Evolutionary conservation across 2,888 invertebrate genomes (phyloP).

Genomic region (Drosophila seclusa): DNA sequence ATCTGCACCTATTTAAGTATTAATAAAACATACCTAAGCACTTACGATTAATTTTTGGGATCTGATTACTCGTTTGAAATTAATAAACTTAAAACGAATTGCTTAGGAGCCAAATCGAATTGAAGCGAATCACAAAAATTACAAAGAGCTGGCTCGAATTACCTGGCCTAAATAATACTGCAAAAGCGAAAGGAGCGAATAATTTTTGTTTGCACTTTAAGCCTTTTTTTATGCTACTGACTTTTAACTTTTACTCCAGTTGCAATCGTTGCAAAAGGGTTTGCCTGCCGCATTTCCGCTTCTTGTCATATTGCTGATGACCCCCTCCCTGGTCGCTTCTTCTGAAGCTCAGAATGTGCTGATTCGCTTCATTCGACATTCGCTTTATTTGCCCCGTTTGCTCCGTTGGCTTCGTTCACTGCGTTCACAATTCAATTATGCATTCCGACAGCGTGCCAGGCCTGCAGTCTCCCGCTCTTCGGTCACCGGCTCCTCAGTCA

Average conservation of each 20-base stretch:
- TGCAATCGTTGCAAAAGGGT: constrained; percentile 8
- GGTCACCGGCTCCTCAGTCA: not conserved
- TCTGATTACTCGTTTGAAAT: not conserved
- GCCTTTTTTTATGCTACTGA: not conserved
- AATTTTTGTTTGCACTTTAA: not conserved
- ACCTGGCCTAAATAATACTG: not conserved
- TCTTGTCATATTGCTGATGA: constrained; percentile 30
- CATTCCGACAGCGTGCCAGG: constrained; percentile 68
- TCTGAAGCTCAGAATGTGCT: constrained; percentile 3
- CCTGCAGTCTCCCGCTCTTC: constrained; percentile 13
- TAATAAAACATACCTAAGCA: not conserved
- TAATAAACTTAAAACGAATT: not conserved
- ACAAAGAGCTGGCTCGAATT: not conserved
- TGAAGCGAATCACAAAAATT: constrained; percentile 4
- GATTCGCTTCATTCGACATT: constrained; percentile 50
- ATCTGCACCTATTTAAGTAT: not conserved
- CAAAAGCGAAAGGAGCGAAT: not conserved
- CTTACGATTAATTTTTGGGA: not conserved
- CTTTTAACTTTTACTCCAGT: constrained; percentile 14
- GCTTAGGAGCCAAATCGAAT: not conserved
- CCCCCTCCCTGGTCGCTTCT: not conserved
- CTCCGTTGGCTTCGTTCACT: not conserved
- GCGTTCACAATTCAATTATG: constrained; percentile 74
- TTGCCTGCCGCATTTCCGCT: not conserved
- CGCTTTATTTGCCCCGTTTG: constrained; percentile 25